Evolutionary conservation across 2,113 vertebrate genomes (phyloP), one percentile per base, ranked within the genome.

Genomic region (Charina bottae): DNA sequence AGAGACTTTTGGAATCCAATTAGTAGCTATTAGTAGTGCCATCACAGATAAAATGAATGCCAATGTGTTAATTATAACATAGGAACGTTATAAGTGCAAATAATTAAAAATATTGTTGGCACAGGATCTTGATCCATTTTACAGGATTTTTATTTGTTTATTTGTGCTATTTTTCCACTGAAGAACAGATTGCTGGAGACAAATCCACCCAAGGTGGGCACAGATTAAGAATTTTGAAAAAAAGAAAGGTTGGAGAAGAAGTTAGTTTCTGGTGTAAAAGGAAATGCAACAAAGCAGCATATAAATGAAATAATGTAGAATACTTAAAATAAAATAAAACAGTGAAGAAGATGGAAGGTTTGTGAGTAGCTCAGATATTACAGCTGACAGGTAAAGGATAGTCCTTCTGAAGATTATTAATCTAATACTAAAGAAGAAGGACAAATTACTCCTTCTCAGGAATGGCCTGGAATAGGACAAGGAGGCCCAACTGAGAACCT

Each of bases 21-120:
- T 95, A 95, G 85, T 89, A 42, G 91, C 78, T 60, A 91, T 68
- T 53, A 94, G 0, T 5, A 87, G 42, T 55, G 42, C 90, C 72
- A 95, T 72, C 17, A 15, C 12, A 90, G 3, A 91, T 86, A 89
- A 26, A 94, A 49, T 93, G 93, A 93, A 93, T 91, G 62, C 17
- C 92, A 49, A 53, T 87, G 19, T 46, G 59, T 92, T 97, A 96
- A 96, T 95, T 97, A 90, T 88, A 92, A 92, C 84, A 88, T 53
- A 5, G n/a, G 85, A 94, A 89, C 11, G 46, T 87, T 64, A 6
- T 87, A 96, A 96, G 91, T 78, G 94, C 42, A 94, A 95, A 86
- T 54, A 95, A 92, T 54, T 84, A 93, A 37, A 90, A 90, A 88
- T 58, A 92, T 42, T 91, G 37, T 0, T 91, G 89, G 42, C 6